phyloP scores from a whole-genome alignment of 2,113 vertebrate species.

The Chitala chitala region DNA sequence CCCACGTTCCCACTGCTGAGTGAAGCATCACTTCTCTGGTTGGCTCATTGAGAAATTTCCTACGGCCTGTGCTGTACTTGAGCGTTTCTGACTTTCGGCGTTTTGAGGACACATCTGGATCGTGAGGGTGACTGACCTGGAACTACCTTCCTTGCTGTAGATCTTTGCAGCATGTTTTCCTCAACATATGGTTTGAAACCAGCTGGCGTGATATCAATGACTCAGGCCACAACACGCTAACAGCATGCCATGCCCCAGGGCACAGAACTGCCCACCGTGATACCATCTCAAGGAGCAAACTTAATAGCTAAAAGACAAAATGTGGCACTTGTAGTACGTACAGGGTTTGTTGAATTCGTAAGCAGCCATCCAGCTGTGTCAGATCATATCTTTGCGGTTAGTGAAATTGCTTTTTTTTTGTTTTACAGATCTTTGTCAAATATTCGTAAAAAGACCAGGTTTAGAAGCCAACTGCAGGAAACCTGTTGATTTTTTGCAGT shows the following conservation, averaged over 20 bases:
- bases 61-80: neutral
- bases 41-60: neutral
- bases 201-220: too few relatives aligned
- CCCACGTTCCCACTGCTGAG: too few relatives aligned
- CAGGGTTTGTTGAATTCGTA: constrained; percentile 12
- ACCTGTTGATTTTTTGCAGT: too few relatives aligned
- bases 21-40: too few relatives aligned
- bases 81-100: neutral
- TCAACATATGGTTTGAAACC: neutral
- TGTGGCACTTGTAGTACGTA: too few relatives aligned
- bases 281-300: neutral
- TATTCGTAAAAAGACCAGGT: neutral
- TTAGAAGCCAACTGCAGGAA: neutral
- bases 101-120: neutral
- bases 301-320: constrained; percentile 9
- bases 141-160: neutral
- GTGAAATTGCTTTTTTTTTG: neutral
- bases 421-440: neutral
- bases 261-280: neutral
- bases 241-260: neutral
- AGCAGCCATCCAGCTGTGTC: neutral
- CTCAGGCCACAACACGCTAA: neutral
- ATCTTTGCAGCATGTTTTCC: neutral
- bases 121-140: neutral
- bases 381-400: constrained; percentile 9